Evolutionary conservation across 2,113 vertebrate species (phyloP).

Genomic region (Rafetus swinhoei): DNA sequence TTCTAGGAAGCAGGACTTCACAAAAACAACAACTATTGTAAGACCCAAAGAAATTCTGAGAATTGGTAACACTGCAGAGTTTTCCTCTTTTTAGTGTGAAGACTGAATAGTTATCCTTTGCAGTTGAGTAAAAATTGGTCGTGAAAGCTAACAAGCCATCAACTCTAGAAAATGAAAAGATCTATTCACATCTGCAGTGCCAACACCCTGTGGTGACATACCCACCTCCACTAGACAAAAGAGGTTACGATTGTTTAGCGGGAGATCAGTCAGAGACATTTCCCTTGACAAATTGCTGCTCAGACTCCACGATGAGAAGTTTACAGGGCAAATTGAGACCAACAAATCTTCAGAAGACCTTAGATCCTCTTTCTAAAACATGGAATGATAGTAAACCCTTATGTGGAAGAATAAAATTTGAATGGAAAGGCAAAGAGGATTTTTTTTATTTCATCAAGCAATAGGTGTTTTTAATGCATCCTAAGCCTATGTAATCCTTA

Average conservation of each 20-base stretch:
- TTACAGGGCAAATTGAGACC: constrained; percentile 22
- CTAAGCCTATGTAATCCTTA: constrained; percentile 59
- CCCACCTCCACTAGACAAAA: neutral
- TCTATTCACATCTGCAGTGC: neutral
- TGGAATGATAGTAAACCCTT: constrained; percentile 32
- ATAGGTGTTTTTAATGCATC: constrained; percentile 26
- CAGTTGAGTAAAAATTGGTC: neutral
- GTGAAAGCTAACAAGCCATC: constrained; percentile 1
- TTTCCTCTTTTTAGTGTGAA: neutral
- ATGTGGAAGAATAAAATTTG: constrained; percentile 33
- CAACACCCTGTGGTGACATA: neutral
- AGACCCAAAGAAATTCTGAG: neutral
- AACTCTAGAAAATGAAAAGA: constrained; percentile 21
- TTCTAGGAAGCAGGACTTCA: neutral
- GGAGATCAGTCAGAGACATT: neutral
- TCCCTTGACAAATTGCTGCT: constrained; percentile 40
- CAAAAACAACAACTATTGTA: neutral
- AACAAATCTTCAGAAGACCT: neutral
- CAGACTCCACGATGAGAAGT: neutral
- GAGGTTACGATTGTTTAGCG: constrained; percentile 7
- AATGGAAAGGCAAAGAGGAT: constrained; percentile 14
- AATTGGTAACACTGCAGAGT: neutral
- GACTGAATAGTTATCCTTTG: no score
- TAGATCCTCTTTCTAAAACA: constrained; percentile 49
- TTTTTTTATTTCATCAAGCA: constrained; percentile 3